Conservation (phyloP, 2,113 vertebrate genomes). For the Paradoxurus hermaphroditus region DNA sequence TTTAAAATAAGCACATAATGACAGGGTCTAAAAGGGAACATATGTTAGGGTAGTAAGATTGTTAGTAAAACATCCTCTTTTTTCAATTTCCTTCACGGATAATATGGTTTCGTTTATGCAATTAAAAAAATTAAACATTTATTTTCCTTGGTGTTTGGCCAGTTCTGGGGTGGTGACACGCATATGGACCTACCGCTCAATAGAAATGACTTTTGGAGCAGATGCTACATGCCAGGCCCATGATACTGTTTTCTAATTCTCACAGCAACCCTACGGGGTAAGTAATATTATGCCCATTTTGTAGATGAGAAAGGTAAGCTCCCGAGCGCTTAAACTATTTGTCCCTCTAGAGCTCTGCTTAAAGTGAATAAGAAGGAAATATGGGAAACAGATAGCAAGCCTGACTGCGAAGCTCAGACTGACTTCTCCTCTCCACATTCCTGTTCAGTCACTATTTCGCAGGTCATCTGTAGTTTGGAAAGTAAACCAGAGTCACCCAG, state of each 20-base stretch:
- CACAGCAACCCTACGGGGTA: background rate
- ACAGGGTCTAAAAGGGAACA: slow-evolving; percentile 65
- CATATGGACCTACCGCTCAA: slow-evolving; percentile 56
- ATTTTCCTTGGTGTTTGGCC: slow-evolving; percentile 72
- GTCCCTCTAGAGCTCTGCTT: background rate
- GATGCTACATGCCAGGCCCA: background rate
- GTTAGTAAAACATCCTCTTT: slow-evolving; percentile 60
- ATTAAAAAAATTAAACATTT: slow-evolving; percentile 66
- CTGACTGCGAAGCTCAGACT: background rate
- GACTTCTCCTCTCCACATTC: background rate
- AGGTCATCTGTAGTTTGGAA: background rate
- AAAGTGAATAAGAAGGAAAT: background rate
- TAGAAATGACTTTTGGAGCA: slow-evolving; percentile 42
- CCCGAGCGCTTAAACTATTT: background rate
- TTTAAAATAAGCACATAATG: slow-evolving; percentile 65
- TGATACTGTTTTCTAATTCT: background rate
- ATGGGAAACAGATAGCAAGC: background rate
- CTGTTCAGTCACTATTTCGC: background rate
- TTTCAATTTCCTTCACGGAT: slow-evolving; percentile 53
- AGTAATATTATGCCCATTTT: background rate
- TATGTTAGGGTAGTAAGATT: slow-evolving; percentile 38
- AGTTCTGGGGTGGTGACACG: slow-evolving; percentile 66
- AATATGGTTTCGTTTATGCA: slow-evolving; percentile 69
- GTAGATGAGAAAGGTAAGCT: background rate
- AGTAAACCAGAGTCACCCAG: background rate